These are phyloP conservation scores for Pterostichus niger DNA, from an alignment of 2,888 invertebrate genomes.

Conservation along the genomic window DNA sequence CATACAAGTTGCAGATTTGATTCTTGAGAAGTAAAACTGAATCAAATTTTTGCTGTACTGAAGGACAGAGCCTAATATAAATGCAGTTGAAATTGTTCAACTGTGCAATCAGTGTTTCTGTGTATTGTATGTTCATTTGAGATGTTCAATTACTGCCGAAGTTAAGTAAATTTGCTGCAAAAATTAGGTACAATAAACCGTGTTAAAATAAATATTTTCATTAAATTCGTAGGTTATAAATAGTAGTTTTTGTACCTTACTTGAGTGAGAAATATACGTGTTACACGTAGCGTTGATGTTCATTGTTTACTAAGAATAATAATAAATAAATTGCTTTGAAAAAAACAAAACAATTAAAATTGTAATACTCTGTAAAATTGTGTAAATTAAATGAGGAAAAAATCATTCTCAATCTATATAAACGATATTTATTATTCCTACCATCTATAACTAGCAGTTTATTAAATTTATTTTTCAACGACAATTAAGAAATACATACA, in stretches of 20 bases:
- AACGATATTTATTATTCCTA: no score
- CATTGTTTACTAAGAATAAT: background rate
- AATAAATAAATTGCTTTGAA: conserved; percentile 4
- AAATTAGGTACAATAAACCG: background rate
- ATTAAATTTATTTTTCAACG: no score
- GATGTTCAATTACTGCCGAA: background rate
- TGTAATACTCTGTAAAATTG: background rate
- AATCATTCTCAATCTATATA: no score
- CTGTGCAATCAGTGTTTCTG: background rate
- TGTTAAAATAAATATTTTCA: conserved; percentile 7
- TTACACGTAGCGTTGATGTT: background rate
- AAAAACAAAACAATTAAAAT: background rate
- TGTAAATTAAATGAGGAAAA: background rate
- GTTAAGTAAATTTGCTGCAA: conserved; percentile 7
- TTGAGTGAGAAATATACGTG: conserved; percentile 15
- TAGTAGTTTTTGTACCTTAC: conserved; percentile 13
- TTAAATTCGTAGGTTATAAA: background rate
- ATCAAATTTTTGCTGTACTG: no score
- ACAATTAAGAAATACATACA: no score
- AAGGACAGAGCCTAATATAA: background rate
- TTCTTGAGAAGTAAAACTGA: no score
- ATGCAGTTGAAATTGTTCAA: background rate
- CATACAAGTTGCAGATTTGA: no score
- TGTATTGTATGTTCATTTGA: background rate
- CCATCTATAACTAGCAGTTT: no score